Conservation (phyloP, 1,140 invertebrate species). For the Aporrectodea caliginosa region DNA sequence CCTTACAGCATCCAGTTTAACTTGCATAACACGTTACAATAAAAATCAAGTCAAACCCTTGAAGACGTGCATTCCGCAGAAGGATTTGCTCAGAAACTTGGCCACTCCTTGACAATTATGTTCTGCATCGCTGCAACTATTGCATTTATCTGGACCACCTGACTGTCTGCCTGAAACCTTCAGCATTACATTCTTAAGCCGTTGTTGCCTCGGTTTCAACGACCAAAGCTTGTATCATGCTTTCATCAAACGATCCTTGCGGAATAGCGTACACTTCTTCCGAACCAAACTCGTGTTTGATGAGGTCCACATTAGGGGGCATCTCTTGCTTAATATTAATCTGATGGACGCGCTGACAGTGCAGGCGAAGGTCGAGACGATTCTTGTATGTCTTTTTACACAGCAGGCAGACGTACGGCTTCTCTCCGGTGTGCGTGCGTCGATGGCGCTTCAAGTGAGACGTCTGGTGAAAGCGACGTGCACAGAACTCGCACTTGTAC, state of each 20-base stretch:
- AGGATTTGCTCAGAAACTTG: too few relatives aligned
- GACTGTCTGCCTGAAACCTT: too few relatives aligned
- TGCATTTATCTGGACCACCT: too few relatives aligned
- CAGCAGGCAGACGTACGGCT: conserved; percentile 75
- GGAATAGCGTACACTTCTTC: neutral
- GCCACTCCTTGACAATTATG: too few relatives aligned
- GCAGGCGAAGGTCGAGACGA: conserved; percentile 14
- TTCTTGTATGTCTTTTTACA: conserved; percentile 52
- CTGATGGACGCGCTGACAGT: conserved; percentile 16
- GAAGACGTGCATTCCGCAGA: too few relatives aligned
- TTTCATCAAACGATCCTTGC: neutral
- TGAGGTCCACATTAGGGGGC: neutral
- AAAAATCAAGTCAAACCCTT: too few relatives aligned
- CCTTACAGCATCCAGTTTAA: too few relatives aligned
- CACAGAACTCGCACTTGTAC: conserved; percentile 88
- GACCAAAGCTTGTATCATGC: neutral
- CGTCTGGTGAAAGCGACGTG: conserved; percentile 90
- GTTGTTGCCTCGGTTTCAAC: neutral
- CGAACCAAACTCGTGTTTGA: neutral
- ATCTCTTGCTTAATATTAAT: conserved; percentile 16
- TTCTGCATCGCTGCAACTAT: too few relatives aligned
- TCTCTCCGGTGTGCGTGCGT: conserved; percentile 97
- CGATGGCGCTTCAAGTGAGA: conserved; percentile 95
- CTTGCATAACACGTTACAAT: too few relatives aligned
- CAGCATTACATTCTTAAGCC: too few relatives aligned